Base-by-base conservation (phyloP, 2,797 vertebrate genomes). In the Acipenser transmontanus region DNA sequence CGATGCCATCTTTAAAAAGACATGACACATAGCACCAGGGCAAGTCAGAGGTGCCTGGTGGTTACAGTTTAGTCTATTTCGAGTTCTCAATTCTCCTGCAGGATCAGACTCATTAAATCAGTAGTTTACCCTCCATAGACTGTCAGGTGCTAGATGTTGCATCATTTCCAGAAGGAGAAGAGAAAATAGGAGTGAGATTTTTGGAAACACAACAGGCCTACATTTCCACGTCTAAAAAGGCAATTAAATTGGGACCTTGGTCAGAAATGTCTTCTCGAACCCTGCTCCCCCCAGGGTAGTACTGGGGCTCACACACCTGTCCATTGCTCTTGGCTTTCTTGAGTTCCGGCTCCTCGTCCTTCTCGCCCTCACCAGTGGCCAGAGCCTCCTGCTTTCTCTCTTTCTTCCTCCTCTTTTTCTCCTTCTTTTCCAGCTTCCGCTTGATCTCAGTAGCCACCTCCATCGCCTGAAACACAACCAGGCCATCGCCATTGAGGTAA, bases 341-440 rank as follows among this genome's bases (percentile, higher is more conserved):
- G 1, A 0, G 61, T 70, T 59, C 77, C 11, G 0, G 74, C 73
- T 69, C 71, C 65, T 70, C 3, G 34, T 34, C 82, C 0, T 76
- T 68, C 3, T 76, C 79, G 0, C 63, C 89, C 0, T 84, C 77
- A 0, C 66, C 78, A 6, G 77, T 74, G 0, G 77, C 83, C 11
- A 91, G 71, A 0, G 92, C 92, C 61, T 92, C 84, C 66, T 91
- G 67, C 13, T 88, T 89, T 54, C 70, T 80, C 64, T 94, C 93
- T 0, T 86, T 80, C 79, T 94, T 98, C 67, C 78, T 89, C 50
- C 78, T 93, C 68, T 95, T 98, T 82, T 92, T 96, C 69, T 97
- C 94, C 7, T 91, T 94, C 72, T 98, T 96, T 4, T 92, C 92
- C 60, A 91, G 62, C 75, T 92, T 96, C 6, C 85, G 84, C 68